These are phyloP conservation scores for Agrotis puta DNA, from an alignment of 2,888 invertebrate genomes.

Conservation along the genomic window DNA sequence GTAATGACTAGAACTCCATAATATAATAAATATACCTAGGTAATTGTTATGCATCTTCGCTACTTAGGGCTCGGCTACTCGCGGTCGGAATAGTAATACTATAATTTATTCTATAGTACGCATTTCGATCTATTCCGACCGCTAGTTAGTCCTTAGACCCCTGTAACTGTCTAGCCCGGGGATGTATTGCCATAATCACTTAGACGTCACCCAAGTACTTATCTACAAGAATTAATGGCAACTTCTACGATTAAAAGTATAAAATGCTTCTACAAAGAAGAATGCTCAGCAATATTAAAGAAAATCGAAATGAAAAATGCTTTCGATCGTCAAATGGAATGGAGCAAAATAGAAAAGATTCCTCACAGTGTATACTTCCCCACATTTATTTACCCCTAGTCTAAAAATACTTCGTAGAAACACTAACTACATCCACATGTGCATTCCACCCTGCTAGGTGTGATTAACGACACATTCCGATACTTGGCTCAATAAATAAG, in stretches of 20 bases:
- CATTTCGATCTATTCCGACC: no score
- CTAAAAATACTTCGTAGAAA: conserved; percentile 37
- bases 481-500: conserved; percentile 55
- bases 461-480: conserved; percentile 55
- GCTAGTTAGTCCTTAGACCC: background rate
- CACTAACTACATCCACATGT: conserved; percentile 47
- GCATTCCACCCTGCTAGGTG: conserved; percentile 45
- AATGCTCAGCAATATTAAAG: background rate
- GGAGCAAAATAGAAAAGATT: background rate
- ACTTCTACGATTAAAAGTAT: background rate
- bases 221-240: conserved; percentile 17
- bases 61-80: conserved; percentile 6
- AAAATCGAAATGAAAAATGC: background rate
- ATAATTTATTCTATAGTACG: background rate
- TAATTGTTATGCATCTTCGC: conserved; percentile 35
- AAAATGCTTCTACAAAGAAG: background rate
- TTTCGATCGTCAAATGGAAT: background rate
- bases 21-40: conserved; percentile 26
- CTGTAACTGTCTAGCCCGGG: background rate
- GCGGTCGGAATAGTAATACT: background rate
- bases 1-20: conserved; percentile 45
- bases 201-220: conserved; percentile 18
- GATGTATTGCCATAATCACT: conserved; percentile 32
- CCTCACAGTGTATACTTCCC: conserved; percentile 1
- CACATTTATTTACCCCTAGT: conserved; percentile 18